Base-by-base conservation (phyloP, 2,113 vertebrate genomes). In the Cheirogaleus medius region DNA sequence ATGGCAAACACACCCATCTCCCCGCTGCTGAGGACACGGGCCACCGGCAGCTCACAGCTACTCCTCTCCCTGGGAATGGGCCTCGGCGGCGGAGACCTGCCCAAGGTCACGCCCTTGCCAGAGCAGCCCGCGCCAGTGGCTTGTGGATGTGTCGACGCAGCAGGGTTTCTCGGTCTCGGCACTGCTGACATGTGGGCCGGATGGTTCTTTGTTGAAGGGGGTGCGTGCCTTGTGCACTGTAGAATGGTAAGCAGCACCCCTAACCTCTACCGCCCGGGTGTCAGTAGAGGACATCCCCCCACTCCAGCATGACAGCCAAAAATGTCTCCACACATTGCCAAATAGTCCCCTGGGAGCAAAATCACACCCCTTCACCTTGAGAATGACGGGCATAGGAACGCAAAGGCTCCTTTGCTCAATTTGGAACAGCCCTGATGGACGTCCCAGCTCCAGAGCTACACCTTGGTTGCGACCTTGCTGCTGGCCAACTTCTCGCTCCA, bases 131-230 rank as follows among this genome's bases (percentile, higher is more conserved):
- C 6, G 47, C 20, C 82, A n/a, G 0, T 17, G 21, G 44, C 87
- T 60, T 6, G 1, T 18, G 39, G 78, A 11, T 10, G 0, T 8
- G 1, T 12, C 39, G 83, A 11, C 12, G 0, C 0, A 32, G 25
- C 47, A n/a, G 63, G 32, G 21, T 69, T 66, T 87, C 60, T 74
- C 52, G 29, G 0, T n/a, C 56, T 71, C 52, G 7, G 12, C 32
- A 21, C 63, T 68, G 0, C 0, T 34, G 71, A 52, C 29, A 32
- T 56, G 34, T 12, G 42, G 52, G 76, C 44, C 27, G 13, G 18
- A 8, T 23, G 87, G 54, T 37, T 76, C 49, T 71, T 49, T 25
- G 42, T 52, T 32, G 1, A 17, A 6, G 32, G 27, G 21, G 2
- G 39, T 2, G 37, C 10, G 17, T 32, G 8, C 58, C 29, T 29